Base-by-base conservation (phyloP, 2,888 invertebrate species). In the Selenia dentaria region DNA sequence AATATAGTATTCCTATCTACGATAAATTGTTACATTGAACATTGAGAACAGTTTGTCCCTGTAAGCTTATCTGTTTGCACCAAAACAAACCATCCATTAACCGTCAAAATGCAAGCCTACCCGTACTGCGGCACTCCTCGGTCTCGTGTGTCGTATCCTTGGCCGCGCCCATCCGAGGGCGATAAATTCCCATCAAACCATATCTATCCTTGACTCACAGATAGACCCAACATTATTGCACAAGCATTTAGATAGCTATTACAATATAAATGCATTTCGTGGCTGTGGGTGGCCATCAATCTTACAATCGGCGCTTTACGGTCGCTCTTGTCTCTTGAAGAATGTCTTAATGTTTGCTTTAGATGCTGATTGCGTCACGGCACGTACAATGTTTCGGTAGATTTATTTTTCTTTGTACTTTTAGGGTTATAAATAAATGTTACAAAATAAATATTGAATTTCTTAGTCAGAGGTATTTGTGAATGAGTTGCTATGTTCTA, bases 191-290 rank as follows among this genome's bases (percentile, higher is more conserved):
- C 83, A 83, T 83, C 83, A 82, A 71, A 58, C 66, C 39, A 54
- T 79, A 86, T 84, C 82, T 82, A 83, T 86, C 83, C 82, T 83
- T 81, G 79, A 79, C 80, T 81, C 72, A 75, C 71, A 64, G 84
- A 88, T 86, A 88, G 63, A 63, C 64, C 67, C 62, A 65, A 77
- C 72, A 74, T 83, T 56, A 86, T 82, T 82, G 86, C 82, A 82
- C 75, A 74, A 69, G 74, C 80, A 80, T 87, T 87, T 81, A 87
- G 88, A 87, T 85, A 83, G 72, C 66, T 58, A 65, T 73, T 73
- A 87, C 80, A 82, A 76, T 84, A 81, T 79, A 80, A 86, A 74
- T 79, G 83, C 84, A 84, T 84, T 85, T 78, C 65, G 74, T 80
- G 74, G 73, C 69, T 50, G 74, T 80, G 76, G 75, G 76, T 72